Percentiles rank a stretch among this genome's conserved stretches.
phyloP scores from a whole-genome alignment of 64 coral and sea anemone genomes.

The Cladopsammia gracilis region DNA sequence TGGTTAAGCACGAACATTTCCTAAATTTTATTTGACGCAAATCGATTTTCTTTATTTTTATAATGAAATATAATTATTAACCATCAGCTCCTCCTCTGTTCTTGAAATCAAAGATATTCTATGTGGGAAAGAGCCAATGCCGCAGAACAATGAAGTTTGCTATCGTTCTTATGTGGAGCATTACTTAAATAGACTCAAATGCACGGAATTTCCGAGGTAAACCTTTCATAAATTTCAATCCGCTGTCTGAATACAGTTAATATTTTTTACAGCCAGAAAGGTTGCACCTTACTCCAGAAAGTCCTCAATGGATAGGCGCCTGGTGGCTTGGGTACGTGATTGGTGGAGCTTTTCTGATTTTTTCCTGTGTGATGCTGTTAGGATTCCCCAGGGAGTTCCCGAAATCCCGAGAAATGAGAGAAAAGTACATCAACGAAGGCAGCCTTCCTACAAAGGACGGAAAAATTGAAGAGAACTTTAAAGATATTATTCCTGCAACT shows the following conservation, averaged over 20 bases:
- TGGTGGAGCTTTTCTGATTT: constrained; percentile 41
- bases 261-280: constrained; percentile 61
- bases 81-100: too few species aligned
- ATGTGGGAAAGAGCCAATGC: too few species aligned
- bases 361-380: constrained; percentile 49
- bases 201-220: neutral
- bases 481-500: constrained; percentile 75
- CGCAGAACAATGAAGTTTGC: too few species aligned
- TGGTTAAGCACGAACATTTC: too few species aligned
- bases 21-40: too few species aligned
- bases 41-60: too few species aligned
- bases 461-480: constrained; percentile 56
- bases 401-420: constrained; percentile 68
- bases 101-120: too few species aligned
- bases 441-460: constrained; percentile 75
- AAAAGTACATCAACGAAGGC: constrained; percentile 78
- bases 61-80: too few species aligned
- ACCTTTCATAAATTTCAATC: neutral
- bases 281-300: constrained; percentile 25
- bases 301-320: constrained; percentile 91
- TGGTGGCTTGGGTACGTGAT: constrained; percentile 91
- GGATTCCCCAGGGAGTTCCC: constrained; percentile 85
- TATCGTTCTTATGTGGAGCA: too few species aligned
- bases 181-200: too few species aligned
- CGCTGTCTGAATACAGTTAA: neutral